These are phyloP conservation scores for Aplysina aerophoba DNA, from an alignment of 37 sponge, comb jelly and placozoan genomes.

Conservation along the genomic window DNA sequence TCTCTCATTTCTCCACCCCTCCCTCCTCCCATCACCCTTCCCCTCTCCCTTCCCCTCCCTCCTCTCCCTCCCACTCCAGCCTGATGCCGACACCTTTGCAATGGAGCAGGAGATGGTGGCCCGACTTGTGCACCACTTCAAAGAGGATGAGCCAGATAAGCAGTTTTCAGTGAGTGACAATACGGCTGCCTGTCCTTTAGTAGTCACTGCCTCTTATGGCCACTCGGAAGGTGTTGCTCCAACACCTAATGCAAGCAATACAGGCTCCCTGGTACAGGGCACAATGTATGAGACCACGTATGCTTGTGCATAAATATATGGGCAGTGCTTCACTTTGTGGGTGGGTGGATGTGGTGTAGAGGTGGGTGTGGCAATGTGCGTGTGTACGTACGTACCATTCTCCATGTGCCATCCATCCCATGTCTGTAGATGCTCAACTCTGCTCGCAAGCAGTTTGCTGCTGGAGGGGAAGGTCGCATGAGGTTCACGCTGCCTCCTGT, in stretches of 20 bases:
- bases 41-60: too few species aligned
- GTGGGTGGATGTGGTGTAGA: not conserved
- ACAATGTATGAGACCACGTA: too few species aligned
- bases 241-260: too few species aligned
- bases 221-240: too few species aligned
- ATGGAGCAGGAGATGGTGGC: slow-evolving; percentile 93
- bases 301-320: too few species aligned
- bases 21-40: too few species aligned
- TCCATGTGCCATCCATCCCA: too few species aligned
- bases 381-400: not conserved
- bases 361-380: slow-evolving; percentile 6
- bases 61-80: slow-evolving; percentile 20
- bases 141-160: slow-evolving; percentile 80
- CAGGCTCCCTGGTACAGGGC: too few species aligned
- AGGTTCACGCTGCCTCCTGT: slow-evolving; percentile 86
- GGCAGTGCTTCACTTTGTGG: too few species aligned
- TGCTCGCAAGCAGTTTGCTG: slow-evolving; percentile 83
- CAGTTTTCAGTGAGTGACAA: slow-evolving; percentile 84
- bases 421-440: slow-evolving; percentile 79
- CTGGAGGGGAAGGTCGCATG: slow-evolving; percentile 83
- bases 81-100: slow-evolving; percentile 92
- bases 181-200: too few species aligned
- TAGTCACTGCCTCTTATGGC: too few species aligned
- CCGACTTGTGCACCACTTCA: slow-evolving; percentile 83
- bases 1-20: too few species aligned